A percentile compares a stretch with the other conserved stretches of the same genome.
Evolutionary conservation across 2,888 invertebrate species (phyloP).

Genomic region (Mylabris sibirica): DNA sequence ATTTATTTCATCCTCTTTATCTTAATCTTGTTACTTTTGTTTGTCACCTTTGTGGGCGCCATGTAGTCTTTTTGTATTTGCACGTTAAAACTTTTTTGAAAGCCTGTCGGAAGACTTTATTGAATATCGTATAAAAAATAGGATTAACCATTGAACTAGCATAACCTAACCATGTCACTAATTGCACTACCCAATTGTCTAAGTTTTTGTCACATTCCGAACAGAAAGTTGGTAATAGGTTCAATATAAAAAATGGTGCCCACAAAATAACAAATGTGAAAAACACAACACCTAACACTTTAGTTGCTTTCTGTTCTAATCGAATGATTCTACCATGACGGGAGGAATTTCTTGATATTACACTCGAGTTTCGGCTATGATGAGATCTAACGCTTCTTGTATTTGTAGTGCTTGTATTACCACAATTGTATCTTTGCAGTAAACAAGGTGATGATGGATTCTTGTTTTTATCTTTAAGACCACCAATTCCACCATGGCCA

Average conservation of each 20-base stretch:
- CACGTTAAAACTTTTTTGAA: slow-evolving; percentile 87
- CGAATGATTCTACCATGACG: slow-evolving; percentile 84
- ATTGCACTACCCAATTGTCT: slow-evolving; percentile 81
- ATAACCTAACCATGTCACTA: slow-evolving; percentile 93
- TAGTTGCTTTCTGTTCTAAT: slow-evolving; percentile 95
- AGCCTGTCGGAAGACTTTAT: slow-evolving; percentile 90
- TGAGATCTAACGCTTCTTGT: slow-evolving; percentile 68
- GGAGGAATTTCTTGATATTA: slow-evolving; percentile 81
- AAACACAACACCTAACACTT: slow-evolving; percentile 93
- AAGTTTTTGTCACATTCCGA: slow-evolving; percentile 79
- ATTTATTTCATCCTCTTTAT: slow-evolving; percentile 5
- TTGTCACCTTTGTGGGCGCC: slow-evolving; percentile 66
- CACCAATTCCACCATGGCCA: slow-evolving; percentile 50
- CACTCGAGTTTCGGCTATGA: slow-evolving; percentile 81
- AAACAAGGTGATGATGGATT: slow-evolving; percentile 67
- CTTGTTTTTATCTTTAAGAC: slow-evolving; percentile 55
- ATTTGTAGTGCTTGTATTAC: slow-evolving; percentile 33
- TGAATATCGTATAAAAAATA: slow-evolving; percentile 95
- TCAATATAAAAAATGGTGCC: slow-evolving; percentile 95
- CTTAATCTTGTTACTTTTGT: slow-evolving; percentile 40
- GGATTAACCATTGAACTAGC: slow-evolving; percentile 95
- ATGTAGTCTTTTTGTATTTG: slow-evolving; percentile 70
- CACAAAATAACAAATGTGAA: slow-evolving; percentile 93
- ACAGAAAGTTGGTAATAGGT: slow-evolving; percentile 85
- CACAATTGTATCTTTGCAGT: slow-evolving; percentile 59